Conservation (phyloP, 2,888 invertebrate species). For the Agrochola lota region DNA sequence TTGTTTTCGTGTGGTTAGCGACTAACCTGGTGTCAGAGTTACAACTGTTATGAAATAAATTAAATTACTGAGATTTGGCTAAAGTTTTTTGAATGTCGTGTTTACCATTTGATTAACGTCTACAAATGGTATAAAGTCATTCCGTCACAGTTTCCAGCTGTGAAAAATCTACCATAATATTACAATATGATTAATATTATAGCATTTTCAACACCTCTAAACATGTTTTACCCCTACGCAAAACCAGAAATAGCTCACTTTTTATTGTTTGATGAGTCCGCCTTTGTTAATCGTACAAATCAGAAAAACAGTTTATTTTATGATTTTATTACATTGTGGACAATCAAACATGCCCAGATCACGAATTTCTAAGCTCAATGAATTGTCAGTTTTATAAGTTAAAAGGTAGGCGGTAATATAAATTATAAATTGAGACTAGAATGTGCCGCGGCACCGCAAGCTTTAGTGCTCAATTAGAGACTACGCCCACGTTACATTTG, state of each 20-base stretch:
- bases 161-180: not conserved
- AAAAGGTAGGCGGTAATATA: constrained; percentile 51
- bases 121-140: not conserved
- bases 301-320: constrained; percentile 30
- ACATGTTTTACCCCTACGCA: constrained; percentile 36
- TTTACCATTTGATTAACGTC: not conserved
- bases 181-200: constrained; percentile 1
- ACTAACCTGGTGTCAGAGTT: too few relatives aligned
- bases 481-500: constrained; percentile 77
- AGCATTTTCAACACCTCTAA: constrained; percentile 17
- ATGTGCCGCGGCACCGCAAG: constrained; percentile 65
- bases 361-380: constrained; percentile 33
- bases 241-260: not conserved
- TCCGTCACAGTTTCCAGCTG: not conserved
- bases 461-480: constrained; percentile 80
- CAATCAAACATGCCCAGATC: not conserved
- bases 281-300: not conserved
- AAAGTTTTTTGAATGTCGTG: not conserved
- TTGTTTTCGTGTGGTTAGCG: too few relatives aligned
- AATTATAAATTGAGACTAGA: constrained; percentile 63
- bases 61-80: not conserved
- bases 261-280: not conserved
- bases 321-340: constrained; percentile 3
- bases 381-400: constrained; percentile 56
- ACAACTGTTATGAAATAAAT: not conserved